Base-by-base conservation (phyloP, 2,888 invertebrate genomes). In the Noctua comes region DNA sequence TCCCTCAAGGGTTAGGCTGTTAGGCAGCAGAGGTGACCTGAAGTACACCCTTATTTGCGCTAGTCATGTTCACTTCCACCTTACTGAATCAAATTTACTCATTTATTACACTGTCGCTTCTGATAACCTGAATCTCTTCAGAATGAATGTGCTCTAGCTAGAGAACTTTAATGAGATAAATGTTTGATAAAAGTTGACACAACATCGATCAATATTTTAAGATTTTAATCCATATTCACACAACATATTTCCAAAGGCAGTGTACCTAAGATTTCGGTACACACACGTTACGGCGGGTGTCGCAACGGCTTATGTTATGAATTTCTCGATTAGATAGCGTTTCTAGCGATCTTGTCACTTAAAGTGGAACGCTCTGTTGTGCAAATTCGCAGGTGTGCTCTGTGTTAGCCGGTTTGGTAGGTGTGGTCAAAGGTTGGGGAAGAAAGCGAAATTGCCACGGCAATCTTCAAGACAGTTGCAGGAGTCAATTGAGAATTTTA, bases 381-480 rank as follows among this genome's bases (percentile, higher is more conserved):
- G 90, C 89, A 89, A 89, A 89, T 80, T 77, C 82, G 75, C 90
- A 89, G 90, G 89, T 89, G 90, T 86, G 88, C 68, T 84, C 66
- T 64, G 65, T 57, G 74, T 46, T 57, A 86, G 82, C 86, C 82
- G 89, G 89, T 86, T 87, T 76, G 64, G 59, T 57, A n/a, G 10
- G 64, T n/a, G 36, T 80, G 77, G 71, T 68, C 18, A 80, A 79
- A 80, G 73, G 11, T 40, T 27, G 13, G 1, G 7, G 57, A 27
- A 46, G 24, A 24, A 6, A 51, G 70, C 69, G 77, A 21, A 46
- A 8, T 3, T 18, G 18, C 18, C 31, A 62, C 31, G 8, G 31
- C 48, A 66, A 66, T 66, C 8, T 40, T 40, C 2, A 65, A 36
- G 13, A 65, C 24, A 36, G 7, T 36, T 13, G 13, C 36, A 36